Evolutionary conservation across 92 coral and sea anemone genomes (phyloP).

Genomic region (Anthopleura xanthogrammica): DNA sequence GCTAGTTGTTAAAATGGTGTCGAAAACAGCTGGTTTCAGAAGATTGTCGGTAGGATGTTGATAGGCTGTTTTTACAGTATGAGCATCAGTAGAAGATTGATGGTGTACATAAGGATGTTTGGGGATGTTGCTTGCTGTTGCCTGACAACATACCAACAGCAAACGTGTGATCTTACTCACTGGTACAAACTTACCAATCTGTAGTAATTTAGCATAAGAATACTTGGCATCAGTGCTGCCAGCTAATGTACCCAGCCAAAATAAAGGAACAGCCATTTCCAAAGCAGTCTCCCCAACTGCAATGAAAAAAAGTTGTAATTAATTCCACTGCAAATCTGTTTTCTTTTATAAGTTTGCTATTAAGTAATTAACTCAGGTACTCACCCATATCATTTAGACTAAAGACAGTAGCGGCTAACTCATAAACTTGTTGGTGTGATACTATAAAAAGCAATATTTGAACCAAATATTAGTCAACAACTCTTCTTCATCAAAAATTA

Average conservation of each 20-base stretch:
- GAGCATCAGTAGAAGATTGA: no score
- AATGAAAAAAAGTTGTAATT: conserved; percentile 5
- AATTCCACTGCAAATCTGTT: background rate
- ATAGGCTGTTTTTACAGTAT: background rate
- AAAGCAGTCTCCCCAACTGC: conserved; percentile 84
- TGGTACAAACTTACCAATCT: conserved; percentile 51
- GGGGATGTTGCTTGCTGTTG: no score
- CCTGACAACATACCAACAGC: no score
- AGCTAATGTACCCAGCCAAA: conserved; percentile 81
- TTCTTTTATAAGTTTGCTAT: no score
- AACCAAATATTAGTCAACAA: background rate
- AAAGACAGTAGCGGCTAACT: conserved; percentile 82
- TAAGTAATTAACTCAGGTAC: background rate
- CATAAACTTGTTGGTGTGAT: conserved; percentile 72
- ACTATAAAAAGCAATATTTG: conserved; percentile 53
- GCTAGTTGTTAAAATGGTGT: no score
- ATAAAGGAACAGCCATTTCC: conserved; percentile 85
- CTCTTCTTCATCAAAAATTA: background rate
- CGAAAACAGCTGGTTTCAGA: no score
- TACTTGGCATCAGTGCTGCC: conserved; percentile 92
- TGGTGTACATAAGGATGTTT: no score
- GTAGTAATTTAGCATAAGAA: conserved; percentile 90
- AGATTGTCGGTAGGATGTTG: background rate
- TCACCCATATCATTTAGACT: conserved; percentile 61
- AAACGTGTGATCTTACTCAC: no score